Percentiles rank a stretch among this genome's conserved stretches.
Evolutionary conservation across 2,113 vertebrate genomes (phyloP).

Genomic region (Petrocephalus zakoni): DNA sequence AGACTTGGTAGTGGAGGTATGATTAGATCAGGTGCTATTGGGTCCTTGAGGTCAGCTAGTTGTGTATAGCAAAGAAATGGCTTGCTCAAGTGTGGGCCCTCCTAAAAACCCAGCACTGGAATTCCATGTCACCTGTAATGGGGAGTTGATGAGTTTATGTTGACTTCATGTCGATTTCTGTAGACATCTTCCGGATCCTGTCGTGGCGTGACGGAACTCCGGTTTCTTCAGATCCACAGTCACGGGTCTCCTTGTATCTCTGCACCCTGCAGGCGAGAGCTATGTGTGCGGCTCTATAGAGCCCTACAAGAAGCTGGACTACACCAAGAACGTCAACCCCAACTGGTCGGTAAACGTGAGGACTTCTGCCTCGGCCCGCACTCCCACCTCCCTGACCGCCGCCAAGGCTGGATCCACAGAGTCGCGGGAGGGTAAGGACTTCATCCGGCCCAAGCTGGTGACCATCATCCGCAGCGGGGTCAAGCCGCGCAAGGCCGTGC

Average conservation of each 20-base stretch:
- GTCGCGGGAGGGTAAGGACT: slow-evolving; percentile 81
- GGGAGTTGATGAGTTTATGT: background rate
- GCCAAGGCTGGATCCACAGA: slow-evolving; percentile 70
- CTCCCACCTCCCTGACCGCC: slow-evolving; percentile 73
- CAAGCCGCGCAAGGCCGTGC: slow-evolving; percentile 89
- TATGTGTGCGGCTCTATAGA: slow-evolving; percentile 96
- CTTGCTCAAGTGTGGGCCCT: background rate
- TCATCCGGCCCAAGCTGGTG: slow-evolving; percentile 92
- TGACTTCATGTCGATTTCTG: background rate
- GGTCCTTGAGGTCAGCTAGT: background rate
- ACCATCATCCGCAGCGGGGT: slow-evolving; percentile 95
- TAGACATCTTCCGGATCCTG: background rate
- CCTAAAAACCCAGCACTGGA: background rate
- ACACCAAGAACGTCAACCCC: slow-evolving; percentile 96
- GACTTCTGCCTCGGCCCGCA: slow-evolving; percentile 62
- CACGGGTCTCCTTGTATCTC: slow-evolving; percentile 27
- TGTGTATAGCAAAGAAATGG: background rate
- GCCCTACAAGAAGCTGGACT: slow-evolving; percentile 90
- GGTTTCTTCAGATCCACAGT: background rate
- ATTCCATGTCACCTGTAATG: background rate
- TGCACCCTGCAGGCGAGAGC: slow-evolving; percentile 74
- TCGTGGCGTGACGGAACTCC: background rate
- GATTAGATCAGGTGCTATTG: background rate
- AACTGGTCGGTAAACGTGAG: slow-evolving; percentile 91
- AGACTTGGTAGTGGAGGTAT: background rate